phyloP scores from a whole-genome alignment of 1,140 invertebrate genomes.

The Homarus americanus region DNA sequence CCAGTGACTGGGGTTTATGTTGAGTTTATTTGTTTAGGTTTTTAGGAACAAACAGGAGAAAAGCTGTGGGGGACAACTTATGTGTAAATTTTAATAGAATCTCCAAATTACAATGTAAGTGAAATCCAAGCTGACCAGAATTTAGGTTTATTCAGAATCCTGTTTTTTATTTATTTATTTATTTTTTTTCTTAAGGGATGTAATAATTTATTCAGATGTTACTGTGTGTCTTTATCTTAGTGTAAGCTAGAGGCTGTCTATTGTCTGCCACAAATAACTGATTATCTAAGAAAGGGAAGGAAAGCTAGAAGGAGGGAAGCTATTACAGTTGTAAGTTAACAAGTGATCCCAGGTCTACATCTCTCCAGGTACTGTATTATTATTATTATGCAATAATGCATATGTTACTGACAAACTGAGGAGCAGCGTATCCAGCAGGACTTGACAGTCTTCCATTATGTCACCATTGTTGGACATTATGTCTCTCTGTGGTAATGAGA shows the following conservation, averaged over 20 bases:
- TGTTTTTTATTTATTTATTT: not conserved
- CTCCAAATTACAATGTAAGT: not conserved
- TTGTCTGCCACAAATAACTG: too few species aligned
- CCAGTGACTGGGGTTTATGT: not conserved
- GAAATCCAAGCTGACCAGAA: not conserved
- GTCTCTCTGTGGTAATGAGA: too few species aligned
- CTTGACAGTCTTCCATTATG: not conserved
- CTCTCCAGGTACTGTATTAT: not conserved
- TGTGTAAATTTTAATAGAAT: not conserved
- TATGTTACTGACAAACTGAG: not conserved
- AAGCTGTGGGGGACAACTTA: not conserved
- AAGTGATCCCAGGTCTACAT: not conserved
- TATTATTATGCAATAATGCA: not conserved
- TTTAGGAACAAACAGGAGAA: not conserved
- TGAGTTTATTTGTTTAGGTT: not conserved
- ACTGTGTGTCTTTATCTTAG: not conserved
- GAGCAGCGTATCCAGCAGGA: not conserved
- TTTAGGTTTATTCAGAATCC: not conserved
- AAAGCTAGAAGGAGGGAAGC: not conserved
- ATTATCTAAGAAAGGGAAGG: not conserved
- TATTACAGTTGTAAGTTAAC: not conserved
- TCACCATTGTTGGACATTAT: not conserved
- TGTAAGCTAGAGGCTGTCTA: too few species aligned
- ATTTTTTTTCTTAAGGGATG: too few species aligned
- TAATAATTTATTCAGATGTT: not conserved